phyloP scores from a whole-genome alignment of 2,888 invertebrate species.

The Celastrina argiolus region DNA sequence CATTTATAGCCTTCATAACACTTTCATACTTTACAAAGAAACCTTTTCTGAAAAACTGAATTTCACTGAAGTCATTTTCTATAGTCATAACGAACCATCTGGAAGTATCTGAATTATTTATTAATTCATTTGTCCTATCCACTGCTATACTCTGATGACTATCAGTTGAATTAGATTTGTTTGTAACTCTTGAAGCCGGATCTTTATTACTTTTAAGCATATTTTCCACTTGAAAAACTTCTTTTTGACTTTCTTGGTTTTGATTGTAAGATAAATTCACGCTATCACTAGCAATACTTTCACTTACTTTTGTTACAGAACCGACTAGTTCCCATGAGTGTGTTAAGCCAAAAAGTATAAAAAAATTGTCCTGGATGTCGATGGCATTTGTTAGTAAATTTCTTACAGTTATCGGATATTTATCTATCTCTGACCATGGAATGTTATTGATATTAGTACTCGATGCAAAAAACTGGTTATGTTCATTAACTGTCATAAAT shows the following conservation, averaged over 20 bases:
- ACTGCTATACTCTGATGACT: background rate
- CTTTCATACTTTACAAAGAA: conserved; percentile 75
- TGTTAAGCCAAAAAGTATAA: conserved; percentile 59
- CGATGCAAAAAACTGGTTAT: conserved; percentile 46
- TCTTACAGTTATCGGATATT: conserved; percentile 60
- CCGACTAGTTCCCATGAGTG: conserved; percentile 68
- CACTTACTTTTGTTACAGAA: conserved; percentile 51
- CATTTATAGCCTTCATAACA: conserved; percentile 65
- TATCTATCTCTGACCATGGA: conserved; percentile 50
- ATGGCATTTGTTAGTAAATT: conserved; percentile 55
- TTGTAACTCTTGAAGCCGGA: background rate
- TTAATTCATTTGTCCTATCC: background rate
- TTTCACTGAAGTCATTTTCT: conserved; percentile 73
- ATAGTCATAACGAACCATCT: conserved; percentile 78
- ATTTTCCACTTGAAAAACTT: background rate
- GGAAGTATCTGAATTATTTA: conserved; percentile 37
- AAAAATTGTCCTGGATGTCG: conserved; percentile 57
- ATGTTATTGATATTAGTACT: conserved; percentile 62
- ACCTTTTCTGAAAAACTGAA: conserved; percentile 68
- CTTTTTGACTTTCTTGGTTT: conserved; percentile 1
- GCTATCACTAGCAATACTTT: conserved; percentile 27
- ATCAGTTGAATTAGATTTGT: background rate
- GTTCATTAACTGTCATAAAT: conserved; percentile 55
- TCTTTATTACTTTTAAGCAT: background rate
- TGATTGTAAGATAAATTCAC: background rate